Evolutionary conservation across 2,888 invertebrate genomes (phyloP), one percentile per base, ranked within the genome.

Genomic region (Cataglyphis rosenhaueri): DNA sequence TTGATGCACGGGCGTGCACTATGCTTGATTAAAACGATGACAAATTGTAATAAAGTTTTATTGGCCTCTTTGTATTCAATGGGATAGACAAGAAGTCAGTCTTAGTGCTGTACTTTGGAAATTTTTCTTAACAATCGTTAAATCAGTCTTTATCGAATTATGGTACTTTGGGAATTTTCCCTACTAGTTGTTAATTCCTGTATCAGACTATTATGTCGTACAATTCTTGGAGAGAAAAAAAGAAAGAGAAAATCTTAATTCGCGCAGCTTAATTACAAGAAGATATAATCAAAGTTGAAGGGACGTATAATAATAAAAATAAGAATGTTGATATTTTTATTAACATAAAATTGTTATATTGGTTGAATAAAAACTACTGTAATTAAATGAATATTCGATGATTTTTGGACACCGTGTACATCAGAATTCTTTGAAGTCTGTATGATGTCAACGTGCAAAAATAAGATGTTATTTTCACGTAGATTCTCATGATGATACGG

Each of bases 31-130:
- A 35, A 70, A 55, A 32, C 44, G 57, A 79, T 44, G 44, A 32
- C 59, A 71, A 79, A 71, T 79, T 71, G 78, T 59, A 79, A 79
- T 79, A 79, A 79, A 79, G 25, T 79, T 79, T 79, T 79, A 79
- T 79, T 59, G 44, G 41, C 71, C 35, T 57, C 70, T 78, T 12
- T 32, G 57, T 8, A 71, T 57, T 70, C 32, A 59, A 59, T 32
- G n/a, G 29, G 68, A 55, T 25, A 29, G 21, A 21, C 15, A 21
- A n/a, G 48, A 32, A 21, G 10, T 29, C 55, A 35, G n/a, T 35
- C 35, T 8, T 32, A 32, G 25, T 52, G 1, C 32, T 64, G 35
- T 52, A 21, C 35, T n/a, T 41, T 48, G 38, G 4, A 41, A 65
- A 38, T 55, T 12, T 64, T 48, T 18, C 15, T 21, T 1, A n/a